Conservation (phyloP, 2,113 vertebrate genomes). For the Rhinoderma darwinii region DNA sequence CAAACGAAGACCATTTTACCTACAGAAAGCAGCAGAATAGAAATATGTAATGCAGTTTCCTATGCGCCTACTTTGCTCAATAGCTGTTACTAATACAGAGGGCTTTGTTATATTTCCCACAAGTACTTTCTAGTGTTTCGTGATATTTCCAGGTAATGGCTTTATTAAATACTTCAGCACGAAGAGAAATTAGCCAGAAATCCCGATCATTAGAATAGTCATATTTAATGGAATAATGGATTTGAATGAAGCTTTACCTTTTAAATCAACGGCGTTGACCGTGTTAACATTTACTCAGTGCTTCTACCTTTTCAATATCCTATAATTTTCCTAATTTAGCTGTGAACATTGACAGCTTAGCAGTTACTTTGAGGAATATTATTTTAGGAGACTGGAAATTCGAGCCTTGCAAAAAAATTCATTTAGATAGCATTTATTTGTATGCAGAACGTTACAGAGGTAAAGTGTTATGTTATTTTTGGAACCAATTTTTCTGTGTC, state of each 20-base stretch:
- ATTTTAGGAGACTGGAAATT: conserved; percentile 37
- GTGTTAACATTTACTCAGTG: conserved; percentile 45
- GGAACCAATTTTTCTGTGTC: conserved; percentile 50
- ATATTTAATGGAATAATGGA: conserved; percentile 32
- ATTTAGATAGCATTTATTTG: conserved; percentile 55
- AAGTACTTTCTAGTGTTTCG: conserved; percentile 12
- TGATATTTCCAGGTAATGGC: conserved; percentile 32
- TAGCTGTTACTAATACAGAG: background rate
- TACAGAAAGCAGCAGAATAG: too few species aligned
- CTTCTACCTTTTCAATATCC: conserved; percentile 24
- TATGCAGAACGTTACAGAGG: conserved; percentile 43
- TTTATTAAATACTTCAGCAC: conserved; percentile 30
- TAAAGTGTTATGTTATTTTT: conserved; percentile 32
- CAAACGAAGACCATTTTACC: background rate
- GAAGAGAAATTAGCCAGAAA: conserved; percentile 45
- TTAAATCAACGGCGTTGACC: conserved; percentile 28
- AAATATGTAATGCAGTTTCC: background rate
- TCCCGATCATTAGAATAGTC: conserved; percentile 11
- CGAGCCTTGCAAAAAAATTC: conserved; percentile 17
- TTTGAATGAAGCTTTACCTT: conserved; percentile 8
- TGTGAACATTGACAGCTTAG: conserved; percentile 25
- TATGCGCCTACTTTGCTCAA: background rate
- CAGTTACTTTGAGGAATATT: conserved; percentile 45
- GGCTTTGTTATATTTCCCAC: conserved; percentile 21
- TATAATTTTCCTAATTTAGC: conserved; percentile 31